Evolutionary conservation across 2,888 invertebrate genomes (phyloP), one percentile per base, ranked within the genome.

Genomic region (Tipula vernalis): DNA sequence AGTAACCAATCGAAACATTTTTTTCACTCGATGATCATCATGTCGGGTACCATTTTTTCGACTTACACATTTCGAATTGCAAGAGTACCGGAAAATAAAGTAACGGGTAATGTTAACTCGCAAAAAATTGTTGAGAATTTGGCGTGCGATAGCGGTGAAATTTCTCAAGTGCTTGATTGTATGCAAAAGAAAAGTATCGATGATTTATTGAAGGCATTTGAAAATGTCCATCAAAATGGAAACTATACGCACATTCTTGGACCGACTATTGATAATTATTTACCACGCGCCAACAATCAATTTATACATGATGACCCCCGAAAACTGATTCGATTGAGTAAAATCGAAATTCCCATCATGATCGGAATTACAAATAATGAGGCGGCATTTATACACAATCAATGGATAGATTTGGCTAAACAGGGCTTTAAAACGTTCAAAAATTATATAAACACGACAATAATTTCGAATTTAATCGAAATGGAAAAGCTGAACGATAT

Each of bases 311-410:
- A 90, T 87, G 92, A 93, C 87, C 93, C 95, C 47, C 89, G 91
- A 44, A 90, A 91, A 87, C 93, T 93, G 83, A 90, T 95, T 41
- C 92, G 93, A 88, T 90, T 90, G 71, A 91, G 92, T 87, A 93
- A 92, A 88, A 91, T 92, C 6, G 88, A 94, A 90, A 93, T 96
- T 15, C 95, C 95, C 41, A 91, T 95, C 85, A 91, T 96, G 87
- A 92, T 95, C 86, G 96, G 96, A 36, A 93, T 95, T 86, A 93
- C 94, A n/a, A 94, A 94, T 89, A 93, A 95, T 88, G 95, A 95
- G 90, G 94, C 93, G 41, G 92, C 94, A 83, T 93, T 94, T 88
- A 91, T 93, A 92, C 88, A 92, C 93, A 93, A 92, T 89, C 92
- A 93, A 89, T 95, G 94, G 93, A 90, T 93, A 86, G 93, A 94